Evolutionary conservation across 2,888 invertebrate species (phyloP), one percentile per base, ranked within the genome.

Genomic region (Synergus umbraculus): DNA sequence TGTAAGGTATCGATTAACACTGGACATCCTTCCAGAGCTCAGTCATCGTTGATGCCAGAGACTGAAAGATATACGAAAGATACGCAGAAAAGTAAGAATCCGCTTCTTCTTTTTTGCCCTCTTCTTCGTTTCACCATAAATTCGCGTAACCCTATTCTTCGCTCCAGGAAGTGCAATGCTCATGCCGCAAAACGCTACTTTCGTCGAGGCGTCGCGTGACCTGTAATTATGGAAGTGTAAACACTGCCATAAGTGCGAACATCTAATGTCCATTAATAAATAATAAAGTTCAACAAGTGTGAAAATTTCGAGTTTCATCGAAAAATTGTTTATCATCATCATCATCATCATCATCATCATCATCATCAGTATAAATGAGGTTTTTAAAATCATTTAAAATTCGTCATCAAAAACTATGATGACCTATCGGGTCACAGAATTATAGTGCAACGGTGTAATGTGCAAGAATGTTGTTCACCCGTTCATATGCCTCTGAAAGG

Each of bases 161-260:
- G 78, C 64, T 82, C 80, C 82, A 85, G 85, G 85, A 87, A 86
- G 84, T 81, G 79, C 78, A 78, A 82, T 77, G 77, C 79, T 64
- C 77, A 80, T 79, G 76, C 76, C 80, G 83, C 83, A 81, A 84
- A 87, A 87, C 79, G 86, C 84, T 83, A 87, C 87, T 87, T 88
- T 85, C 88, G 85, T 85, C 88, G 85, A 86, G 86, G 86, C 85
- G 84, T 86, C 84, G 83, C 87, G 84, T 86, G 87, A 87, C 87
- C 86, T 84, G 86, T 89, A 89, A 89, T 89, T 89, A 89, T 87
- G 85, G 86, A 87, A 86, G 87, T 85, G 86, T 84, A 86, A 87
- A 84, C 86, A 85, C 79, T 76, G 79, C 81, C 79, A 63, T 60
- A 18, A 60, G 49, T 73, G 73, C 5, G 29, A 8, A 54, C 37